These are phyloP conservation scores for Ellobius talpinus DNA, from an alignment of 2,113 vertebrate genomes.

Conservation along the genomic window DNA sequence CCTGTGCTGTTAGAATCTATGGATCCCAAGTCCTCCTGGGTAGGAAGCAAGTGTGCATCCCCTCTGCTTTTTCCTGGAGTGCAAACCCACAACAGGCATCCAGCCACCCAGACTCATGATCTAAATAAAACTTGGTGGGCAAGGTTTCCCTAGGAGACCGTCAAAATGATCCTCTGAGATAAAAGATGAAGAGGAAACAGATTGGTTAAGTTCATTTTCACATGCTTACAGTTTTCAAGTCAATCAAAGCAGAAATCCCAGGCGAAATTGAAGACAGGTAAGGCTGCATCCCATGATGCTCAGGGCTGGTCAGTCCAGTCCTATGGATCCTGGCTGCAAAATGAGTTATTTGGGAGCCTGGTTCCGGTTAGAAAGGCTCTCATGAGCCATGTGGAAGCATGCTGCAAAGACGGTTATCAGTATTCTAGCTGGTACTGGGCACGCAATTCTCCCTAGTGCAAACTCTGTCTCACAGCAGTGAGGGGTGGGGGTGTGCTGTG, in stretches of 20 bases:
- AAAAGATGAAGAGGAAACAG: neutral
- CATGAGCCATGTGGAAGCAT: neutral
- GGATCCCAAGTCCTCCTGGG: neutral
- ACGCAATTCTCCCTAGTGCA: fast-evolving
- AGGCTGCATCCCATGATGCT: fast-evolving
- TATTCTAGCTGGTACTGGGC: no score
- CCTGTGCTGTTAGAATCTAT: no score
- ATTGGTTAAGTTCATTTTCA: neutral
- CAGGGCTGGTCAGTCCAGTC: neutral
- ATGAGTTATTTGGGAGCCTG: neutral
- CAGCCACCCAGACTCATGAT: fast-evolving
- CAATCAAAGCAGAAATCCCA: neutral
- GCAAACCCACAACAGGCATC: no score
- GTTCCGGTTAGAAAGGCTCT: neutral
- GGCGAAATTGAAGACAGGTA: fast-evolving
- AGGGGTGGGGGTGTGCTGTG: fast-evolving
- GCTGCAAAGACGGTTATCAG: no score
- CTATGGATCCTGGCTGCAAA: neutral
- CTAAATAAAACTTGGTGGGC: neutral
- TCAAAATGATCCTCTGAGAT: neutral
- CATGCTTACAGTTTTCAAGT: neutral
- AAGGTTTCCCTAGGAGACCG: neutral
- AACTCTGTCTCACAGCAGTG: neutral
- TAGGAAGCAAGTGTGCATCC: fast-evolving
- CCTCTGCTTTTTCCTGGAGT: neutral